Conservation (phyloP, 2,113 vertebrate genomes). For the Tupaia tana region DNA sequence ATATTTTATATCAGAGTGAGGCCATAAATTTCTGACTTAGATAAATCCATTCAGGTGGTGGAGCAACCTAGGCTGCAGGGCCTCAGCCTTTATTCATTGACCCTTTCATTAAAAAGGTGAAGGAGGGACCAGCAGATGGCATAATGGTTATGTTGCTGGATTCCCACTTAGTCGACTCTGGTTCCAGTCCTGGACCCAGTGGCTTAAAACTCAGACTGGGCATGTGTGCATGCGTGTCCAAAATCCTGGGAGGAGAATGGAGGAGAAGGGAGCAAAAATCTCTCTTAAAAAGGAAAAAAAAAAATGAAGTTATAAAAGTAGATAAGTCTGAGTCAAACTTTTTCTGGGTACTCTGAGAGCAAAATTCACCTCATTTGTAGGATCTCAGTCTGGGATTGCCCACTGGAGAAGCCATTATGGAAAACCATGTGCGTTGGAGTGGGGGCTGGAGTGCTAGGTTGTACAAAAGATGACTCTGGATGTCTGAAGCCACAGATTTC, state of each 20-base stretch:
- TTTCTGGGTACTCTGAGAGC: not conserved
- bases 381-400: not conserved
- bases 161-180: too few relatives aligned
- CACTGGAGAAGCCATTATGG: not conserved
- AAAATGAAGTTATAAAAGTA: not conserved
- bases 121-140: not conserved
- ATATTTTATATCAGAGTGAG: not conserved
- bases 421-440: not conserved
- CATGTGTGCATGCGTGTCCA: too few relatives aligned
- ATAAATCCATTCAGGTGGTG: not conserved
- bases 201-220: too few relatives aligned
- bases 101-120: not conserved
- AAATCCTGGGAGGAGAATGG: too few relatives aligned
- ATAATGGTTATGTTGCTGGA: too few relatives aligned
- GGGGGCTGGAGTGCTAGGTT: not conserved
- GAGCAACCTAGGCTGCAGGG: not conserved
- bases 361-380: not conserved
- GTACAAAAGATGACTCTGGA: not conserved
- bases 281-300: too few relatives aligned
- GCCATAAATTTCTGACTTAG: not conserved
- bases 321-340: conserved; percentile 11
- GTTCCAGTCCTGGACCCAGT: too few relatives aligned
- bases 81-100: not conserved
- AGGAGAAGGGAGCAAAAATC: too few relatives aligned
- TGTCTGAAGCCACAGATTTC: not conserved